Conservation (phyloP, 2,113 vertebrate species). For the Tragelaphus imberbis region DNA sequence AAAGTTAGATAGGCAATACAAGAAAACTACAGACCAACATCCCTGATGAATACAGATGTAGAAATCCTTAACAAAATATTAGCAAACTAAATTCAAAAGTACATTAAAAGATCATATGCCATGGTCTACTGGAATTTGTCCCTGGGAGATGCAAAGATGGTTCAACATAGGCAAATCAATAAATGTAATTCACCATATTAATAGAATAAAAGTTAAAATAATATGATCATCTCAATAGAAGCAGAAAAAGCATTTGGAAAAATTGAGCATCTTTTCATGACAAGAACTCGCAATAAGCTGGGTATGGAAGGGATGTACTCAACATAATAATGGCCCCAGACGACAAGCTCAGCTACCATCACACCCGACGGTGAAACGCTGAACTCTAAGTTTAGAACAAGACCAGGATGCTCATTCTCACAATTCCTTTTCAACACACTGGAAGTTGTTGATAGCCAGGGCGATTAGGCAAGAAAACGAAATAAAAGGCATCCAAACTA, state of each 20-base stretch:
- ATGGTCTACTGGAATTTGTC: not conserved
- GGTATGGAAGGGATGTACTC: not conserved
- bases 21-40: not conserved
- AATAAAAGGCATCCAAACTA: not conserved
- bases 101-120: not conserved
- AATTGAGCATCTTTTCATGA: not conserved
- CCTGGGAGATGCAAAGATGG: not conserved
- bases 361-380: accelerated
- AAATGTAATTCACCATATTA: accelerated
- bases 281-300: not conserved
- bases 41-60: not conserved
- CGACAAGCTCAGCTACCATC: not conserved
- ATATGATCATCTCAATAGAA: not conserved
- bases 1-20: not conserved
- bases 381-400: not conserved
- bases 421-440: not conserved
- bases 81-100: not conserved
- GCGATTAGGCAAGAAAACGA: not conserved
- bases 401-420: not conserved
- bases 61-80: not conserved
- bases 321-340: too few species aligned
- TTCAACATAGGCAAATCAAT: not conserved
- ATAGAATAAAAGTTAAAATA: not conserved
- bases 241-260: not conserved
- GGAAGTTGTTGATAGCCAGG: not conserved